Evolutionary conservation across 2,113 vertebrate genomes (phyloP).

Genomic region (Geococcyx californianus): DNA sequence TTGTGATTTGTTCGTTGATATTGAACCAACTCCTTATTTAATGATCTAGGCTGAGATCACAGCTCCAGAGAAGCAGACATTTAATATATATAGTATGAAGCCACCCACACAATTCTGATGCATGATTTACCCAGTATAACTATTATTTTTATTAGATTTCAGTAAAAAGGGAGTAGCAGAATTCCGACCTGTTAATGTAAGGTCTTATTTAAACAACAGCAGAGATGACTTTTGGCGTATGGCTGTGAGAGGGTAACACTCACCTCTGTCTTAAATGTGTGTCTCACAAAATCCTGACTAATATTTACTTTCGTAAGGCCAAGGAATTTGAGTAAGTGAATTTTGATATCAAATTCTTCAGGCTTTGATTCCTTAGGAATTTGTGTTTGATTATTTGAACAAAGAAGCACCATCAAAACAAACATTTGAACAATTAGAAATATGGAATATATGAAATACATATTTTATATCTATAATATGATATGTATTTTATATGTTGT

Average conservation of each 20-base stretch:
- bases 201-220: background rate
- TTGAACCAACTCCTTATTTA: slow-evolving; percentile 1
- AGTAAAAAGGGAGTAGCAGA: background rate
- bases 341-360: background rate
- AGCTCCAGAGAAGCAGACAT: background rate
- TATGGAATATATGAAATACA: background rate
- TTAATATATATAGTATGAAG: background rate
- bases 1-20: slow-evolving; percentile 10
- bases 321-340: background rate
- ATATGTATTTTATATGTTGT: too few species aligned
- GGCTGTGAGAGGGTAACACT: background rate
- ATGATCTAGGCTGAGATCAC: background rate
- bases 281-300: background rate
- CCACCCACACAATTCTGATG: background rate
- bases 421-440: too few species aligned
- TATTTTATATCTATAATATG: too few species aligned
- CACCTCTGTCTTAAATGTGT: background rate
- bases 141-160: background rate
- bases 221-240: background rate
- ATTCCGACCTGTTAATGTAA: background rate
- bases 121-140: background rate
- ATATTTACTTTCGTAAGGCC: background rate
- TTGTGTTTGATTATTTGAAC: background rate
- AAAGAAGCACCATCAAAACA: background rate
- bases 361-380: background rate